Conservation (phyloP, 1,140 invertebrate species). For the Drosophila asahinai region DNA sequence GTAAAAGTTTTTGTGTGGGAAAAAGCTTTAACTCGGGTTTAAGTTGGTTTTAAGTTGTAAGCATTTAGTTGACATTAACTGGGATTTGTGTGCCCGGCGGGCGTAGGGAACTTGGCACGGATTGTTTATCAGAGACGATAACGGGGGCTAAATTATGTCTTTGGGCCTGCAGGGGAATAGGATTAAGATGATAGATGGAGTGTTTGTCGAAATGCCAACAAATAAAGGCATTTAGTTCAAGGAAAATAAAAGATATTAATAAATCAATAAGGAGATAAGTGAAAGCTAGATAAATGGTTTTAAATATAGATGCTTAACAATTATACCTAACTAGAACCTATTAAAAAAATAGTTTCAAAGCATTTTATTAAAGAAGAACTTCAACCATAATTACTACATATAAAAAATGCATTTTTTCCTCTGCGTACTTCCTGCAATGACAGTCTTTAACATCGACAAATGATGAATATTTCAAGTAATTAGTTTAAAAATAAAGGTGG, state of each 20-base stretch:
- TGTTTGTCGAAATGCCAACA: constrained; percentile 3
- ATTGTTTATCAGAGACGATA: constrained; percentile 43
- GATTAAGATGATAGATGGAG: constrained; percentile 41
- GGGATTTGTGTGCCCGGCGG: constrained; percentile 59
- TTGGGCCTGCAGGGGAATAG: constrained; percentile 3
- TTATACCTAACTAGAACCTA: too few species aligned
- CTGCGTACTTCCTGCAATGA: neutral
- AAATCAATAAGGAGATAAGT: neutral
- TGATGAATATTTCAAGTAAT: constrained; percentile 29
- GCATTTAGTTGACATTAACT: constrained; percentile 79
- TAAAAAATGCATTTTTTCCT: neutral
- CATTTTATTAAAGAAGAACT: neutral
- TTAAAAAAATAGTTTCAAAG: too few species aligned
- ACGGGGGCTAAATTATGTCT: constrained; percentile 26
- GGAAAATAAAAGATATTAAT: neutral
- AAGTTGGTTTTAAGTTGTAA: constrained; percentile 81
- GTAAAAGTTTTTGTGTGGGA: constrained; percentile 33
- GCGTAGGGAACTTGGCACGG: constrained; percentile 21
- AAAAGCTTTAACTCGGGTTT: constrained; percentile 66
- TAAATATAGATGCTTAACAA: neutral
- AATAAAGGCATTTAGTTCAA: neutral
- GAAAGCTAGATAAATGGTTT: neutral
- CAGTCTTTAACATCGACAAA: constrained; percentile 4
- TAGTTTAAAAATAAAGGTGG: constrained; percentile 4
- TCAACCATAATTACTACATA: neutral